A percentile compares a stretch with the other conserved stretches of the same genome.
phyloP scores from a whole-genome alignment of 53 echinoderm and acorn worm genomes.

The Zoroaster sp. region DNA sequence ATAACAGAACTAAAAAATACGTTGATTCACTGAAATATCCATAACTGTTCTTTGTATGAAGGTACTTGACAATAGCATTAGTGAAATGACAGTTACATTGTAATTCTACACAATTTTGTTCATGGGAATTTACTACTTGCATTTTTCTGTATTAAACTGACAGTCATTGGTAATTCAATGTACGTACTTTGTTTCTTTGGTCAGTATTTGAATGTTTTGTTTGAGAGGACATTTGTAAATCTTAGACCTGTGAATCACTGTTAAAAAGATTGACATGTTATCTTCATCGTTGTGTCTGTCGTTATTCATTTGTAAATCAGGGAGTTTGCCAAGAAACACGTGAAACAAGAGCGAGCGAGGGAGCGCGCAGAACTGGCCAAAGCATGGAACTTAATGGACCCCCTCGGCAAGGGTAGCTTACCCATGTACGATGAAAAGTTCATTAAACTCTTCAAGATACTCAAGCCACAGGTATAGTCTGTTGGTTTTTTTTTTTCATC shows the following conservation, averaged over 20 bases:
- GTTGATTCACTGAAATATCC: too few species aligned
- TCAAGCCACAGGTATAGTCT: slow-evolving; percentile 82
- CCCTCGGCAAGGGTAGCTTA: slow-evolving; percentile 87
- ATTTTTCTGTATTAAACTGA: too few species aligned
- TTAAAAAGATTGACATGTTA: not conserved
- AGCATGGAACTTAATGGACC: slow-evolving; percentile 97
- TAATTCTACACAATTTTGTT: too few species aligned
- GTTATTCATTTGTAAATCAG: slow-evolving; percentile 27
- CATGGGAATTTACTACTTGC: too few species aligned
- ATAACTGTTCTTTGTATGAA: too few species aligned
- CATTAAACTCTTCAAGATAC: slow-evolving; percentile 81
- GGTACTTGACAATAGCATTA: too few species aligned
- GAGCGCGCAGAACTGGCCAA: slow-evolving; percentile 98
- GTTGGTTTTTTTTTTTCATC: not conserved
- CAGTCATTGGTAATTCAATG: too few species aligned
- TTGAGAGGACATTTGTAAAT: too few species aligned
- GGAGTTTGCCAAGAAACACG: slow-evolving; percentile 99
- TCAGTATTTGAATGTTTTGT: too few species aligned
- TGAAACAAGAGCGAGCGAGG: slow-evolving; percentile 88
- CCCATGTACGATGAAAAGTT: slow-evolving; percentile 84
- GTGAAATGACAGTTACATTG: too few species aligned
- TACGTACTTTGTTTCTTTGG: too few species aligned
- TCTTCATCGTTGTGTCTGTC: not conserved
- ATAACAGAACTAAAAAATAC: too few species aligned
- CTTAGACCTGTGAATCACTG: not conserved